Percentiles rank a stretch among this genome's conserved stretches.
Evolutionary conservation across 1,140 invertebrate species (phyloP).

Genomic region (Muscidifurax raptorellus): DNA sequence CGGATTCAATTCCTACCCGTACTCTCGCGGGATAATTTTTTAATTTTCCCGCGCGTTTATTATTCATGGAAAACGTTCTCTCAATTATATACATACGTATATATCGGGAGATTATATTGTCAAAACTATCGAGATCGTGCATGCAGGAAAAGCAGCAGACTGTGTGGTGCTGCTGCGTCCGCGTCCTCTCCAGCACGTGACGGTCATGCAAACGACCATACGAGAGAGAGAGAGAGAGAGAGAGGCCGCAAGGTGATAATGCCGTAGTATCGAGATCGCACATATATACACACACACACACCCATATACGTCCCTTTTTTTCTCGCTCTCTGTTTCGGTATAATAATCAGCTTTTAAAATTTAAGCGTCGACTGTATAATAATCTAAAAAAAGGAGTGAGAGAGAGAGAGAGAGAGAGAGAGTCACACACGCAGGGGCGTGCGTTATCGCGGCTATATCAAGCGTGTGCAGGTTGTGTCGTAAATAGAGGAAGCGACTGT

Average conservation of each 20-base stretch:
- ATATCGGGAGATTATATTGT: neutral
- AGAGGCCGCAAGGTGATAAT: constrained; percentile 57
- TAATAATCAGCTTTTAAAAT: too few species aligned
- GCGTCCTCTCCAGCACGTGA: constrained; percentile 61
- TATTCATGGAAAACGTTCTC: neutral
- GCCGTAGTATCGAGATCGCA: constrained; percentile 59
- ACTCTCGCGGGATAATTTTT: neutral
- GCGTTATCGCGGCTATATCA: neutral
- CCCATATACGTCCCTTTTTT: neutral
- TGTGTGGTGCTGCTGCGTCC: neutral
- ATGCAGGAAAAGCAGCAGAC: neutral
- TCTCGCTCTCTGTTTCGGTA: neutral
- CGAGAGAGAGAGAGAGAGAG: constrained; percentile 38
- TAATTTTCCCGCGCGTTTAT: neutral
- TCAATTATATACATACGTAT: neutral
- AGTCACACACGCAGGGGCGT: too few species aligned
- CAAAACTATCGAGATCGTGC: neutral
- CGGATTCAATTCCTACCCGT: neutral
- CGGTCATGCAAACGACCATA: constrained; percentile 59
- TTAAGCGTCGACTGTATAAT: too few species aligned
- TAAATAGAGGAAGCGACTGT: neutral
- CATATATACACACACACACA: too few species aligned
- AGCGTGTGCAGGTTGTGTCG: neutral
- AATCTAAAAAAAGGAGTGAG: too few species aligned
- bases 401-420: too few species aligned